These are phyloP conservation scores for Leuciscus waleckii DNA, from an alignment of 2,797 vertebrate genomes.

Conservation along the genomic window DNA sequence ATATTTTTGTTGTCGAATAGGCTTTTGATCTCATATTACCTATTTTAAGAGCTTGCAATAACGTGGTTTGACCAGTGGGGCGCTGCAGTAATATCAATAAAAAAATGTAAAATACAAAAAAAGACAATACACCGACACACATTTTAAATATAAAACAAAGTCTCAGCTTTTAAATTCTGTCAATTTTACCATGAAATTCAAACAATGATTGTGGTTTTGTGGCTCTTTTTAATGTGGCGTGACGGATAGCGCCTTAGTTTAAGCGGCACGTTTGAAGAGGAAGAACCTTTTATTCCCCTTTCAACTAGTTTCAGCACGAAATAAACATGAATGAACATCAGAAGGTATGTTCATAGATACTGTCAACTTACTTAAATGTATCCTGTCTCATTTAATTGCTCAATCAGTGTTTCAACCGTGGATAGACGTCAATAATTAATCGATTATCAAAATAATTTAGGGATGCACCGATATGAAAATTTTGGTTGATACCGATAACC, in stretches of 20 bases:
- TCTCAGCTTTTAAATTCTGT: neutral
- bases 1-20: no score
- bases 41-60: no score
- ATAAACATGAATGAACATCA: neutral
- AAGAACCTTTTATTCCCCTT: neutral
- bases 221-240: neutral
- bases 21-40: no score
- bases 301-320: neutral
- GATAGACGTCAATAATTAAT: neutral
- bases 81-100: neutral
- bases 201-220: neutral
- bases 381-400: neutral
- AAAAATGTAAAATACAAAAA: neutral
- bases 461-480: no score
- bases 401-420: neutral
- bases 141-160: neutral
- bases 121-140: neutral
- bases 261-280: neutral
- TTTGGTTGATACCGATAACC: no score
- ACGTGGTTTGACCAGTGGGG: no score
- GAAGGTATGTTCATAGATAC: neutral
- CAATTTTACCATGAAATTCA: neutral
- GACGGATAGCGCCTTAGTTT: neutral
- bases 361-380: neutral
- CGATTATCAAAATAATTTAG: no score